phyloP scores from a whole-genome alignment of 2,888 invertebrate species.

The Scaptomyza caliginosa region DNA sequence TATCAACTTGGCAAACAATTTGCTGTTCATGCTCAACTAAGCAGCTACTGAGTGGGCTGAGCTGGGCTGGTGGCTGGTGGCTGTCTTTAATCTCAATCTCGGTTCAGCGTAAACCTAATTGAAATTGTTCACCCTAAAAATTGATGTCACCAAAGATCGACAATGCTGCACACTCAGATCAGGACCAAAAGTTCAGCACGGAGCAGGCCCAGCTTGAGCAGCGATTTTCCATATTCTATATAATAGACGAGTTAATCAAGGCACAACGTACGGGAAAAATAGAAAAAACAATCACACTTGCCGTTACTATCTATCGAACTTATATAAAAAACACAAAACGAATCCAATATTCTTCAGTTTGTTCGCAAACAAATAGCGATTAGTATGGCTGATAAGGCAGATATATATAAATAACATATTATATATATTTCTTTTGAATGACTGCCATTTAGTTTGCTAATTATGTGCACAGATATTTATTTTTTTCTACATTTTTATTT shows the following conservation, averaged over 20 bases:
- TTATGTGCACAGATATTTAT: constrained; percentile 19
- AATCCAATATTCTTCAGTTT: neutral
- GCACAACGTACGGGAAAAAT: constrained; percentile 15
- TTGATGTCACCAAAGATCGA: constrained; percentile 83
- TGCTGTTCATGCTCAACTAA: constrained; percentile 52
- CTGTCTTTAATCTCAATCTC: constrained; percentile 67
- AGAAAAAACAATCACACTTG: constrained; percentile 37
- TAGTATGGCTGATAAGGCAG: constrained; percentile 27
- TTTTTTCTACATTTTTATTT: constrained; percentile 1
- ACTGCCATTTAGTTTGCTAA: constrained; percentile 42
- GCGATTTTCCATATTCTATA: constrained; percentile 32
- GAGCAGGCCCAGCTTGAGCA: constrained; percentile 28
- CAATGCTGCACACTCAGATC: constrained; percentile 51
- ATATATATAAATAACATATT: neutral
- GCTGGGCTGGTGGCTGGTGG: constrained; percentile 13
- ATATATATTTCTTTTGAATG: constrained; percentile 15
- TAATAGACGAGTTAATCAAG: constrained; percentile 30
- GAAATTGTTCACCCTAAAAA: constrained; percentile 83
- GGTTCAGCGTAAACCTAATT: constrained; percentile 80
- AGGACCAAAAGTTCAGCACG: constrained; percentile 80
- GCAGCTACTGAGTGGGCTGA: constrained; percentile 21
- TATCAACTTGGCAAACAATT: constrained; percentile 49
- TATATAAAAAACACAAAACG: constrained; percentile 26
- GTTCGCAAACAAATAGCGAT: constrained; percentile 18
- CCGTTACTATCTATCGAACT: constrained; percentile 34